These are phyloP conservation scores for Steinernema feltiae DNA, from an alignment of 1,140 invertebrate species.

Conservation along the genomic window DNA sequence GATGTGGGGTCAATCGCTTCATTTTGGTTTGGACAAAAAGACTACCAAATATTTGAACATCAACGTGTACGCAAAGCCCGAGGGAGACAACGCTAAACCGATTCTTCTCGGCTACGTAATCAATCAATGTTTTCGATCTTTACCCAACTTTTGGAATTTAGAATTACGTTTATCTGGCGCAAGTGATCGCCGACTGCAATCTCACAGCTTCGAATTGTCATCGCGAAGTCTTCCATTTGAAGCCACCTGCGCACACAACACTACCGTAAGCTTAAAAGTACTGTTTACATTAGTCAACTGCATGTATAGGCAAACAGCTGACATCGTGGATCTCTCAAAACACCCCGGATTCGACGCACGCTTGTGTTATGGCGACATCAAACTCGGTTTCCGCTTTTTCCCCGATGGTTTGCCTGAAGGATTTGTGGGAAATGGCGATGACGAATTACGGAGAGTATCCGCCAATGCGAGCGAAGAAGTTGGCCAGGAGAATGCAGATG, in stretches of 20 bases:
- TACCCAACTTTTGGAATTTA: slow-evolving; percentile 26
- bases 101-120: slow-evolving; percentile 50
- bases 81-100: slow-evolving; percentile 16
- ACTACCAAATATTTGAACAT: slow-evolving; percentile 47
- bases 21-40: slow-evolving; percentile 47
- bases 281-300: neutral
- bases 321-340: slow-evolving; percentile 61
- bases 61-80: slow-evolving; percentile 35
- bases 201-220: slow-evolving; percentile 51
- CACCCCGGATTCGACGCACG: slow-evolving; percentile 81
- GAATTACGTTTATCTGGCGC: slow-evolving; percentile 50
- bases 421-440: slow-evolving; percentile 36
- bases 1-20: slow-evolving; percentile 52
- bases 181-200: slow-evolving; percentile 49
- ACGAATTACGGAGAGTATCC: slow-evolving; percentile 22
- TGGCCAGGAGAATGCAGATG: slow-evolving; percentile 16
- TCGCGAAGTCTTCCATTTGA: slow-evolving; percentile 48
- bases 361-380: slow-evolving; percentile 80
- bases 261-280: slow-evolving; percentile 17
- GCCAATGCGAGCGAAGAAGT: slow-evolving; percentile 40
- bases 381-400: slow-evolving; percentile 70
- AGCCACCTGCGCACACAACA: slow-evolving; percentile 31
- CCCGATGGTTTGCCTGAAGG: slow-evolving; percentile 52
- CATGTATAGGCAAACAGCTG: neutral
- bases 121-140: slow-evolving; percentile 18